Conservation (phyloP, 2,113 vertebrate species). For the Cryptomyrus ogoouensis region DNA sequence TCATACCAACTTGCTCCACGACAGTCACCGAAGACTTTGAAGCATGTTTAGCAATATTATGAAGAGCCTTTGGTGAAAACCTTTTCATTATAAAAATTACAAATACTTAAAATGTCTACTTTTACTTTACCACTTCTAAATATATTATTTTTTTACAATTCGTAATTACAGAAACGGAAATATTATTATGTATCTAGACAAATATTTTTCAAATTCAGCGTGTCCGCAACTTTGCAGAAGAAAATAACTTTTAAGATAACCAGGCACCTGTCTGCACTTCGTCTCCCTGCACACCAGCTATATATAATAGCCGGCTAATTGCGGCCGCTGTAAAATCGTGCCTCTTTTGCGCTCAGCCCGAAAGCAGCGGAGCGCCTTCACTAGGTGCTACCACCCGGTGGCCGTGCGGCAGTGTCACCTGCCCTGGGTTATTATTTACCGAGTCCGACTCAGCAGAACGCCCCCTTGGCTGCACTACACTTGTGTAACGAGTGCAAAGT, state of each 20-base stretch:
- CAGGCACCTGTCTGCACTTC: neutral
- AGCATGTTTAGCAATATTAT: conserved; percentile 16
- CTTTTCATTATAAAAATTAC: conserved; percentile 29
- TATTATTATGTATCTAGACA: neutral
- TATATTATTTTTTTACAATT: neutral
- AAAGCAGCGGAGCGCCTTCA: neutral
- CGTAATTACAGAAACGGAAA: neutral
- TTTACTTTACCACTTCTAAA: neutral
- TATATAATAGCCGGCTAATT: neutral
- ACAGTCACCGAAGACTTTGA: conserved; percentile 6
- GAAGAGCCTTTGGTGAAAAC: conserved; percentile 15
- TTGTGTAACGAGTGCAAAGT: neutral
- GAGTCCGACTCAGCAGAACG: neutral
- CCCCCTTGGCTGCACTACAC: neutral
- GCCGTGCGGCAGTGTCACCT: neutral
- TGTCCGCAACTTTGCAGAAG: neutral
- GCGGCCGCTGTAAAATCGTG: neutral
- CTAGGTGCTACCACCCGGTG: neutral
- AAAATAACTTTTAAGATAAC: neutral
- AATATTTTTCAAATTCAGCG: neutral
- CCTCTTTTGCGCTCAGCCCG: neutral
- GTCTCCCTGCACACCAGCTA: neutral
- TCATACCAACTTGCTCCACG: conserved; percentile 33
- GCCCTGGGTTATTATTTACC: neutral
- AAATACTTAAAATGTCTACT: neutral